A percentile compares a stretch with the other conserved stretches of the same genome.
Conservation (phyloP, 2,113 vertebrate genomes). For the Varanus komodoensis region DNA sequence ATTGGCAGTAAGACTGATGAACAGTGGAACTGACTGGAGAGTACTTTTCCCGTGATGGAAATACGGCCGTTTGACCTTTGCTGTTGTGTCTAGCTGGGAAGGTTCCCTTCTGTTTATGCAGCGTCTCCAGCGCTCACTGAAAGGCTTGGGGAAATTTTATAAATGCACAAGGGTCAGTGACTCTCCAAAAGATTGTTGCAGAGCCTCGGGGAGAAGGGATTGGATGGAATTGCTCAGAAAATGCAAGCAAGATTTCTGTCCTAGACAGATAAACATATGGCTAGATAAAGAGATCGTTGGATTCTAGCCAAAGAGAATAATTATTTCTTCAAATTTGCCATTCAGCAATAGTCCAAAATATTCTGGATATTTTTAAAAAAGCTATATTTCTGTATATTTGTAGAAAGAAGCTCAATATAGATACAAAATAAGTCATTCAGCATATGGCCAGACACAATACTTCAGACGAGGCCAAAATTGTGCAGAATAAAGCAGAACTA, state of each 20-base stretch:
- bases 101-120: constrained; percentile 55
- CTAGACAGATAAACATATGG: background rate
- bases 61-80: constrained; percentile 13
- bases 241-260: background rate
- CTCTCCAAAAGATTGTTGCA: constrained; percentile 25
- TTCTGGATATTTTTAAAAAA: too few relatives aligned
- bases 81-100: constrained; percentile 60
- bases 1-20: background rate
- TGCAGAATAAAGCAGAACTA: too few relatives aligned
- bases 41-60: constrained; percentile 17
- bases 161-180: constrained; percentile 28
- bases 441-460: too few relatives aligned
- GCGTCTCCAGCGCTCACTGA: constrained; percentile 18
- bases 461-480: too few relatives aligned
- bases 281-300: too few relatives aligned
- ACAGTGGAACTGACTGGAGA: background rate
- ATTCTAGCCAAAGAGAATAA: background rate
- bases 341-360: background rate
- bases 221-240: background rate
- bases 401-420: too few relatives aligned
- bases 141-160: constrained; percentile 23
- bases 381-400: too few relatives aligned
- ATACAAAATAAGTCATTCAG: too few relatives aligned
- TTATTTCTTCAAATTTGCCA: background rate
- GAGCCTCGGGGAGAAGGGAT: background rate